Conservation (phyloP, 2,888 invertebrate species). For the Ectemnius cavifrons region DNA sequence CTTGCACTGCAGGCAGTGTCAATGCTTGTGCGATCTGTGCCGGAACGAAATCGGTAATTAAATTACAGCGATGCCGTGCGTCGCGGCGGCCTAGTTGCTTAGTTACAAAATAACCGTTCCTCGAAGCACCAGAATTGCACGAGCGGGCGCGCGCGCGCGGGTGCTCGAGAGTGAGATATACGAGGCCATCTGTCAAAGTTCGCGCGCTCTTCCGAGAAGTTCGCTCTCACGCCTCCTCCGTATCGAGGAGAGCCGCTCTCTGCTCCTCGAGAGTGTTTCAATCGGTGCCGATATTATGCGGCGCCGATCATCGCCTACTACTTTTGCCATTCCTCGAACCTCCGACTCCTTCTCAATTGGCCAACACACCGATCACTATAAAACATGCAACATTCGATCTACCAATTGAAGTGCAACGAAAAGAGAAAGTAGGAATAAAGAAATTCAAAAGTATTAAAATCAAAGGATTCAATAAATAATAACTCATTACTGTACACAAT, state of each 20-base stretch:
- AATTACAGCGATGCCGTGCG: slow-evolving; percentile 35
- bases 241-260: slow-evolving; percentile 27
- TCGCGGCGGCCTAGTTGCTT: slow-evolving; percentile 7
- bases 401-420: too few relatives aligned
- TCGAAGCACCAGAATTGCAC: slow-evolving; percentile 22
- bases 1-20: not conserved
- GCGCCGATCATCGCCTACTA: slow-evolving; percentile 35
- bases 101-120: slow-evolving; percentile 43
- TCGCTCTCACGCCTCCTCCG: slow-evolving; percentile 49
- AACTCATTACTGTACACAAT: too few relatives aligned
- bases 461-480: too few relatives aligned
- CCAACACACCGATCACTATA: too few relatives aligned
- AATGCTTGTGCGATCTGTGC: not conserved
- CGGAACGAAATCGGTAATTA: slow-evolving; percentile 42
- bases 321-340: too few relatives aligned
- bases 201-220: slow-evolving; percentile 60
- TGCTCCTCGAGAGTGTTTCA: slow-evolving; percentile 48
- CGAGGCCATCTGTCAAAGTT: slow-evolving; percentile 62
- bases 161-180: slow-evolving; percentile 29
- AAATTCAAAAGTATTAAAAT: too few relatives aligned
- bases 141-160: too few relatives aligned
- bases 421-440: too few relatives aligned
- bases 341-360: too few relatives aligned
- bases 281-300: slow-evolving; percentile 53
- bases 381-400: too few relatives aligned